Evolutionary conservation across 1,140 invertebrate genomes (phyloP).

Genomic region (Drosophila sturtevanti): DNA sequence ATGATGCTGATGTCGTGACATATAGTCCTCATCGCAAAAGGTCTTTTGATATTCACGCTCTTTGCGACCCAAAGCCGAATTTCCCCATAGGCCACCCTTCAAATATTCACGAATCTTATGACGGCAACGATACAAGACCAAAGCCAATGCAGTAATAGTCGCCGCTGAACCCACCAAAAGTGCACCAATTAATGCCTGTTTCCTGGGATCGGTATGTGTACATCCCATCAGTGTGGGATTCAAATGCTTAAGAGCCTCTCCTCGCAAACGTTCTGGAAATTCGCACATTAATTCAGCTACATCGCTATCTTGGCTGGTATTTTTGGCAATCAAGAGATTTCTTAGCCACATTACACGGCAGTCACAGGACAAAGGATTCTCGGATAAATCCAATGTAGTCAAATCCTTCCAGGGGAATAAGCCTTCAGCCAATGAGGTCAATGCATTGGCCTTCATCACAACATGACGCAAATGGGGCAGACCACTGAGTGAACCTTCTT

Average conservation of each 20-base stretch:
- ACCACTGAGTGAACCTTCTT: conserved; percentile 90
- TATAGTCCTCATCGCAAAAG: conserved; percentile 93
- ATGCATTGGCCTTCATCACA: conserved; percentile 90
- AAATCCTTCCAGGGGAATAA: conserved; percentile 91
- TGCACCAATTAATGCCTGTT: conserved; percentile 90
- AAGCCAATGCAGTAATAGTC: conserved; percentile 86
- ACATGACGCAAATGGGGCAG: conserved; percentile 90
- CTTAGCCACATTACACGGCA: conserved; percentile 92
- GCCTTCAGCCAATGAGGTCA: conserved; percentile 89
- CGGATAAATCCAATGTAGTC: conserved; percentile 89
- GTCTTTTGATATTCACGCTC: conserved; percentile 95
- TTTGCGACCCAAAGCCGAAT: conserved; percentile 89
- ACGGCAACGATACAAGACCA: conserved; percentile 91
- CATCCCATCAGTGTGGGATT: conserved; percentile 91
- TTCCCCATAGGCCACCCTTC: conserved; percentile 90
- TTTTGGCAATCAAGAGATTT: conserved; percentile 88
- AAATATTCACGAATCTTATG: conserved; percentile 90
- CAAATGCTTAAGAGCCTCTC: conserved; percentile 87
- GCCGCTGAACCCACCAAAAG: conserved; percentile 88
- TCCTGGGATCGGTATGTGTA: conserved; percentile 88
- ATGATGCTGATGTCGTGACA: conserved; percentile 85
- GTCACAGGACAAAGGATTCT: conserved; percentile 91
- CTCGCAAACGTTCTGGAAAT: conserved; percentile 88
- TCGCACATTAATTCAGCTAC: conserved; percentile 87
- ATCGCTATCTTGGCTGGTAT: conserved; percentile 85